These are phyloP conservation scores for Acleris holmiana DNA, from an alignment of 2,888 invertebrate species.

Conservation along the genomic window DNA sequence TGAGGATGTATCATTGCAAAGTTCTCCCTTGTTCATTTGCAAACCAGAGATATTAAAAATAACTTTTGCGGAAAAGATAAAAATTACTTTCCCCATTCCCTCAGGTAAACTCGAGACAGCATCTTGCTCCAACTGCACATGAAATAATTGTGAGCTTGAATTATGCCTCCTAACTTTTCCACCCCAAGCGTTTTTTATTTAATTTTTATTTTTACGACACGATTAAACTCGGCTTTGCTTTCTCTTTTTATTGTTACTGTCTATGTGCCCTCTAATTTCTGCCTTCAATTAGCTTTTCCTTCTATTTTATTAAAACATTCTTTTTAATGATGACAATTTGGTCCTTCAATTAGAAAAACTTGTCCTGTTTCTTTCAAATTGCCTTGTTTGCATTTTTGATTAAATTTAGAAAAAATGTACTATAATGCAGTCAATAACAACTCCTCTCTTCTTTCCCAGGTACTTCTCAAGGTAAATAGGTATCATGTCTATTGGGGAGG, in stretches of 20 bases:
- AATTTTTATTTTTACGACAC: constrained; percentile 84
- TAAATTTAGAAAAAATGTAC: constrained; percentile 9
- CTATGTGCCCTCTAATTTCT: constrained; percentile 82
- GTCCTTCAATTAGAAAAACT: constrained; percentile 39
- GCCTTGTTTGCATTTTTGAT: constrained; percentile 17
- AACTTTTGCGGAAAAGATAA: constrained; percentile 33
- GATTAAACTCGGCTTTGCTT: constrained; percentile 83
- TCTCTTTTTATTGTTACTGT: constrained; percentile 82
- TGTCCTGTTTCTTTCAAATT: constrained; percentile 16
- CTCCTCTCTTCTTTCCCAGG: constrained; percentile 81
- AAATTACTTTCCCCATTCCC: constrained; percentile 47
- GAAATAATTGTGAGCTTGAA: constrained; percentile 76
- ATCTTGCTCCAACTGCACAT: constrained; percentile 60
- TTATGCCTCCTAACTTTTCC: constrained; percentile 76
- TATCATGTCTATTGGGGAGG: constrained; percentile 78
- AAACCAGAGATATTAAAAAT: constrained; percentile 33
- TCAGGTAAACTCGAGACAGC: constrained; percentile 67
- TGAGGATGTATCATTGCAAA: constrained; percentile 21
- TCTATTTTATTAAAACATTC: constrained; percentile 76
- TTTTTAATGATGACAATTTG: constrained; percentile 70
- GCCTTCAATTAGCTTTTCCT: constrained; percentile 78
- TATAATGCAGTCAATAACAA: constrained; percentile 66
- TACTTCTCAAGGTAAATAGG: constrained; percentile 84
- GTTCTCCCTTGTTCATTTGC: constrained; percentile 22
- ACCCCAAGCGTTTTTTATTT: constrained; percentile 81